Evolutionary conservation across 2,797 vertebrate species (phyloP), one percentile per base, ranked within the genome.

Genomic region (Muscicapa striata): DNA sequence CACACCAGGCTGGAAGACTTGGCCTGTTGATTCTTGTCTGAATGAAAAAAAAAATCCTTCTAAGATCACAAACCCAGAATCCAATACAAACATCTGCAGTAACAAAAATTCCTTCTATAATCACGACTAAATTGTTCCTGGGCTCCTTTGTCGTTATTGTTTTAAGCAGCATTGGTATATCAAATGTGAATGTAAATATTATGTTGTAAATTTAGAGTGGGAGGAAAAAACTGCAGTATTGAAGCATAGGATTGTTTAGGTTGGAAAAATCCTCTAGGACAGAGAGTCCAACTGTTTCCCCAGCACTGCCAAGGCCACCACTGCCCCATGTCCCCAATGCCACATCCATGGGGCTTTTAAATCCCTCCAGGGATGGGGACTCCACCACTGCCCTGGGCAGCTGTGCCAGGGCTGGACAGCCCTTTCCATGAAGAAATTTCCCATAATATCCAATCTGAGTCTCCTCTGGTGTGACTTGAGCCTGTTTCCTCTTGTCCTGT

Each of bases 71-170:
- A 90, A 72, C 17, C 29, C 55, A 29, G 77, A 88, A 75, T 94
- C 88, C 90, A 90, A 68, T 13, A n/a, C 80, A 95, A 91, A 95
- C 66, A 86, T 90, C 93, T 86, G 64, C 76, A 72, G 73, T 67
- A 78, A 72, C 66, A 77, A 54, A 57, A 95, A 84, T 79, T 68
- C 80, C 54, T 94, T 73, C 82, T 91, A 0, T 91, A 91, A 75
- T 90, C 40, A 15, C 46, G 14, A 27, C 46, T 59, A 32, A 68
- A 69, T 92, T 84, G 84, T 92, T 84, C 74, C 84, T 59, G 86
- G 63, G 43, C 51, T 86, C 67, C 3, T 0, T 27, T 92, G 63
- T 84, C 68, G 0, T 61, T 91, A 68, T 74, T 93, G 84, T 87
- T 96, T 94, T 66, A 89, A 89, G 82, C 63, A 66, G 21, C 63